Percentiles rank a stretch among this genome's conserved stretches.
phyloP scores from a whole-genome alignment of 2,797 vertebrate genomes.

The Melanogrammus aeglefinus region DNA sequence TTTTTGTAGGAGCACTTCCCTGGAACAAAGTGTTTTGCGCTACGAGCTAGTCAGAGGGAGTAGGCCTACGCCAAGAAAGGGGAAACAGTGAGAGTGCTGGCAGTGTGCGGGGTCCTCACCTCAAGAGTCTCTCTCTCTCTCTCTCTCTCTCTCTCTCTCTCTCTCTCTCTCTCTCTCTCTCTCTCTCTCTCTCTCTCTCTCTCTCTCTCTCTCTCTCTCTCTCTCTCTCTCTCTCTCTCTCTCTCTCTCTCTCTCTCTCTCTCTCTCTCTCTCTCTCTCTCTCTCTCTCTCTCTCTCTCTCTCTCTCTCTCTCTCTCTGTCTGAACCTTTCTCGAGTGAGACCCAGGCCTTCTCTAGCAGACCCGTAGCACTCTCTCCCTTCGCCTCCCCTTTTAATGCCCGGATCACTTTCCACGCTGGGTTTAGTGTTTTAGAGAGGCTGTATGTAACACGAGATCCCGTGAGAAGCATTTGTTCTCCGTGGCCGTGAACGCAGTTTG shows the following conservation, averaged over 20 bases:
- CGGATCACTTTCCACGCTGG: neutral
- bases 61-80: conserved; percentile 10
- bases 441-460: neutral
- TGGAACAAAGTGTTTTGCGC: conserved; percentile 15
- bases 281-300: too few relatives aligned
- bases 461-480: neutral
- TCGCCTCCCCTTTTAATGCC: neutral
- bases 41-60: conserved; percentile 29
- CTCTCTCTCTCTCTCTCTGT: too few relatives aligned
- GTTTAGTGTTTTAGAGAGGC: neutral
- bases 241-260: too few relatives aligned
- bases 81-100: conserved; percentile 10
- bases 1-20: conserved; percentile 12
- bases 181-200: too few relatives aligned
- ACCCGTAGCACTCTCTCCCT: neutral
- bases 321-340: neutral
- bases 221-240: neutral
- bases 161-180: too few relatives aligned
- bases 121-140: neutral
- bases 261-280: too few relatives aligned
- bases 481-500: neutral
- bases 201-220: too few relatives aligned
- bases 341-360: neutral
- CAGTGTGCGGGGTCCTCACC: conserved; percentile 31
- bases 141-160: too few relatives aligned